phyloP scores from a whole-genome alignment of 2,113 vertebrate genomes.

The Catharus fuscescens region DNA sequence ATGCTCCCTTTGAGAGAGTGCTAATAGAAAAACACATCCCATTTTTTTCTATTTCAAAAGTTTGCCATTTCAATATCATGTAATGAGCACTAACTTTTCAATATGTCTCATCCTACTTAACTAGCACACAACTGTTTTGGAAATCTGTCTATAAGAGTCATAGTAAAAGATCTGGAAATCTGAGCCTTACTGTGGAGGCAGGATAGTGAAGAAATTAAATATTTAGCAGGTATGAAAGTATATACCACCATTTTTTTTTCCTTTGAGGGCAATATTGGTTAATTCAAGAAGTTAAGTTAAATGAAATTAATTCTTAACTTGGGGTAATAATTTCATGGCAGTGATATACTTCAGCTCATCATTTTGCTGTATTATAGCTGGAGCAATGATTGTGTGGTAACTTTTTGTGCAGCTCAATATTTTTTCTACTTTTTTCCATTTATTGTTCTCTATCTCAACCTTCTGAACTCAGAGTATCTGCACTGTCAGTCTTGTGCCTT shows the following conservation, averaged over 20 bases:
- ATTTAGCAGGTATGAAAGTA: neutral
- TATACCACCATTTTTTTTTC: neutral
- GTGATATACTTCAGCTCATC: neutral
- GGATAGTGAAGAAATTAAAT: neutral
- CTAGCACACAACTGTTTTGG: neutral
- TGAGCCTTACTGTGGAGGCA: neutral
- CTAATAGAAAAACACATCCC: neutral
- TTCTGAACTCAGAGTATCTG: neutral
- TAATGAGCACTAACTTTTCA: neutral
- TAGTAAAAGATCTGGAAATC: neutral
- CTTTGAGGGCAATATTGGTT: neutral
- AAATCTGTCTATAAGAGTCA: neutral
- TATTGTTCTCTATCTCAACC: neutral
- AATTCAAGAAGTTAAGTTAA: neutral
- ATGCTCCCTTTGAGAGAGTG: neutral
- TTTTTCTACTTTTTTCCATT: neutral
- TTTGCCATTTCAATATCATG: neutral
- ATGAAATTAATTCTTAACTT: neutral
- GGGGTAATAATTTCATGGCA: neutral
- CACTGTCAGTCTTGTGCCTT: neutral
- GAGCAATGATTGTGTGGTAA: neutral
- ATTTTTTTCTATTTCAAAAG: neutral
- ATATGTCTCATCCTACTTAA: neutral
- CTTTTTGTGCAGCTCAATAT: neutral
- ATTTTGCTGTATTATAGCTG: neutral